These are phyloP conservation scores for Andrena trimmerana DNA, from an alignment of 2,888 invertebrate species.

Conservation along the genomic window DNA sequence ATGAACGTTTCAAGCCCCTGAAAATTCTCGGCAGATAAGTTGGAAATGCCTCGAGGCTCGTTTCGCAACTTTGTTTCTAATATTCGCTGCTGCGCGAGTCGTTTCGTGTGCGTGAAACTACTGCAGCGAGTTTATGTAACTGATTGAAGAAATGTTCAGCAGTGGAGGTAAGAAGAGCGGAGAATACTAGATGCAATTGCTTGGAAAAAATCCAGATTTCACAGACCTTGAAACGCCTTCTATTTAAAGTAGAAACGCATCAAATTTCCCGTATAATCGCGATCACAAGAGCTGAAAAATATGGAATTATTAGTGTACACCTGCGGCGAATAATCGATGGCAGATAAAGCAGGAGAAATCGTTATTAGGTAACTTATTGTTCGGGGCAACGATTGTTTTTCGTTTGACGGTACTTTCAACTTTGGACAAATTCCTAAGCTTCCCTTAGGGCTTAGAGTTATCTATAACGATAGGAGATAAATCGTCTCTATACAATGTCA, in stretches of 20 bases:
- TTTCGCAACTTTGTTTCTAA: neutral
- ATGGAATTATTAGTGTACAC: neutral
- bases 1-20: neutral
- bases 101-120: neutral
- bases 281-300: constrained; percentile 2
- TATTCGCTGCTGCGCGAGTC: neutral
- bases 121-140: neutral
- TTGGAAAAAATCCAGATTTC: neutral
- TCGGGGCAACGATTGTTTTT: neutral
- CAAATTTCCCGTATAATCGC: neutral
- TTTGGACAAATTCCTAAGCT: neutral
- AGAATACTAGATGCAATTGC: neutral
- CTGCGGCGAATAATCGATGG: neutral
- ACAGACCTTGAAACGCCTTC: constrained; percentile 1
- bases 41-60: neutral
- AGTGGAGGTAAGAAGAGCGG: neutral
- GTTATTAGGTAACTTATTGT: constrained; percentile 4
- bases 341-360: constrained; percentile 27
- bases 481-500: too few relatives aligned
- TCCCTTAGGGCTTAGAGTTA: neutral
- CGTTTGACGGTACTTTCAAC: neutral
- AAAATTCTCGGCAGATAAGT: neutral
- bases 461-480: too few relatives aligned
- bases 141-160: neutral
- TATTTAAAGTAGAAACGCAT: neutral